Evolutionary conservation across 2,113 vertebrate genomes (phyloP).

Genomic region (Rhombomys opimus): DNA sequence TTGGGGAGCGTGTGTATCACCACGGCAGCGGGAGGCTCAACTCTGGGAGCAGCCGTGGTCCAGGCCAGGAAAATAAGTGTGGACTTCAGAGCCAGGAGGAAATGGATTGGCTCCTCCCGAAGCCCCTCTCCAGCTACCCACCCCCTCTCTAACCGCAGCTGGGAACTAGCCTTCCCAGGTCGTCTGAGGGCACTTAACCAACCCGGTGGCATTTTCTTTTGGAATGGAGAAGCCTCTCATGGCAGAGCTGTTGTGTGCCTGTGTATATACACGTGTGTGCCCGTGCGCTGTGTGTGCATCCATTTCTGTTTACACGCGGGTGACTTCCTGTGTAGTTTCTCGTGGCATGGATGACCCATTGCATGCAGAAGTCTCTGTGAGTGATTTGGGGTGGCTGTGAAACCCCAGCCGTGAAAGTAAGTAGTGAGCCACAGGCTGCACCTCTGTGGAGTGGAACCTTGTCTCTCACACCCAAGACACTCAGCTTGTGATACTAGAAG

Average conservation of each 20-base stretch:
- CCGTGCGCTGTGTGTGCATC: too few relatives aligned
- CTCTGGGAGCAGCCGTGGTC: conserved; percentile 59
- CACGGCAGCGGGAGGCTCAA: conserved; percentile 57
- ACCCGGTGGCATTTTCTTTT: conserved; percentile 34
- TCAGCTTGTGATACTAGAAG: background rate
- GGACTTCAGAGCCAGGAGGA: conserved; percentile 68
- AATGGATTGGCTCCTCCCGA: conserved; percentile 41
- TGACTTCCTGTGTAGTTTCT: background rate
- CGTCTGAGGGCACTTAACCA: conserved; percentile 63
- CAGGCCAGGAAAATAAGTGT: conserved; percentile 77
- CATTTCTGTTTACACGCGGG: background rate
- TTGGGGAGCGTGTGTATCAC: conserved; percentile 83
- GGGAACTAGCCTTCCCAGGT: conserved; percentile 57
- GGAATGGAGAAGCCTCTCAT: background rate
- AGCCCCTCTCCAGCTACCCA: background rate
- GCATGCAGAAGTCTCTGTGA: background rate
- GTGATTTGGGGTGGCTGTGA: background rate
- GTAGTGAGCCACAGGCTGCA: background rate
- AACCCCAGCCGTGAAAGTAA: background rate
- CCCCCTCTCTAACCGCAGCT: conserved; percentile 60
- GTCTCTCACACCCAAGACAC: background rate
- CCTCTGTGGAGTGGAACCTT: background rate
- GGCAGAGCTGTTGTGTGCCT: background rate
- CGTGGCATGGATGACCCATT: background rate
- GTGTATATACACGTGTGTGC: background rate